These are phyloP conservation scores for Hassar affinis DNA, from an alignment of 2,113 vertebrate species.

Conservation along the genomic window DNA sequence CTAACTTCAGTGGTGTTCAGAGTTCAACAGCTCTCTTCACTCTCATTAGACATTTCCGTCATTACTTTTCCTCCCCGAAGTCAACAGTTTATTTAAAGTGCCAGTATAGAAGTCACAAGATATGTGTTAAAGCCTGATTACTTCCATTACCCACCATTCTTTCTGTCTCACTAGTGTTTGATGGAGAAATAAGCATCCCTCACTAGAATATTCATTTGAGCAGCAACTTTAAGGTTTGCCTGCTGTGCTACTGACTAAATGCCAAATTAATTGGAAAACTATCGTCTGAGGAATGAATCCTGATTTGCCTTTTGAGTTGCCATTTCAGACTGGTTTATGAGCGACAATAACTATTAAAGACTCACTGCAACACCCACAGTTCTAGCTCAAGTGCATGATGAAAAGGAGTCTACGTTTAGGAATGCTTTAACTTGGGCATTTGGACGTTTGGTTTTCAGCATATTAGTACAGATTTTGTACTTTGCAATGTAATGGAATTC, in stretches of 20 bases:
- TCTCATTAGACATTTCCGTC: background rate
- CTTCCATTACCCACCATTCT: background rate
- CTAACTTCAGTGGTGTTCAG: background rate
- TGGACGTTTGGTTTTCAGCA: background rate
- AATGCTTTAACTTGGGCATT: background rate
- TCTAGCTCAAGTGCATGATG: slow-evolving; percentile 12
- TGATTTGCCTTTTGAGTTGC: slow-evolving; percentile 8
- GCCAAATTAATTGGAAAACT: slow-evolving; percentile 18
- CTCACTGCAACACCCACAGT: background rate
- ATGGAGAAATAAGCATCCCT: background rate
- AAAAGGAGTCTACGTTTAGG: background rate
- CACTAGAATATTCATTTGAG: background rate
- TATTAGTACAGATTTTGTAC: background rate
- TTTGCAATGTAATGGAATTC: background rate
- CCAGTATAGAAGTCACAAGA: slow-evolving; percentile 8
- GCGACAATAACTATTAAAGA: slow-evolving; percentile 9
- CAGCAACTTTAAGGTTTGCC: background rate
- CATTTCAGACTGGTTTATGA: slow-evolving; percentile 31
- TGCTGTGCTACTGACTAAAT: background rate
- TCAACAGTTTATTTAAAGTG: slow-evolving; percentile 21
- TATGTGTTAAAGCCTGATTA: slow-evolving; percentile 12
- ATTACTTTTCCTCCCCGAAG: background rate
- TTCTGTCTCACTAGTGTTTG: background rate
- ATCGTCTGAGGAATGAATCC: background rate
- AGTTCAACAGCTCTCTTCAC: background rate